Evolutionary conservation across 2,113 vertebrate species (phyloP).

Genomic region (Pseudopipra pipra): DNA sequence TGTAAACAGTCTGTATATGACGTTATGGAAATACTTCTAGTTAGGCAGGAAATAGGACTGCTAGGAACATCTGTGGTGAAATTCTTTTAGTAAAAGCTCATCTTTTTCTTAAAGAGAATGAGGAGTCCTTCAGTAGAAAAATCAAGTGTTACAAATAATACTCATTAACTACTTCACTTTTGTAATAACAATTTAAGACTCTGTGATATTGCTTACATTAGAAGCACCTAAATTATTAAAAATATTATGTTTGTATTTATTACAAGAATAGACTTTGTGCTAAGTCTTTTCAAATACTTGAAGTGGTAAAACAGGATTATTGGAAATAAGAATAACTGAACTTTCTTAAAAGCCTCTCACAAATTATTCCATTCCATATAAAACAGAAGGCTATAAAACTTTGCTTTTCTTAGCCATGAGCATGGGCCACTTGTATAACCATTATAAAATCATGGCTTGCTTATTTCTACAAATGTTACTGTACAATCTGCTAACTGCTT

Average conservation of each 20-base stretch:
- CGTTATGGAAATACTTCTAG: background rate
- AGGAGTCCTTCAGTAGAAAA: background rate
- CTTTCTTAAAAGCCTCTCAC: background rate
- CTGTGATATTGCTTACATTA: background rate
- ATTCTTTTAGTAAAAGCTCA: background rate
- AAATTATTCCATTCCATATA: background rate
- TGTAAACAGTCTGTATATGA: background rate
- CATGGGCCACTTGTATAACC: background rate
- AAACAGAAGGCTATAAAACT: background rate
- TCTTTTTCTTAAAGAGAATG: background rate
- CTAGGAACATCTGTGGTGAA: conserved; percentile 4
- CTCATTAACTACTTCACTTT: background rate
- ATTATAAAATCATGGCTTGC: background rate
- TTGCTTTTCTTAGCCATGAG: background rate
- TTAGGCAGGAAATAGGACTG: background rate
- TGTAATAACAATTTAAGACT: background rate
- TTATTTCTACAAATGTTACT: background rate
- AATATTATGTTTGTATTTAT: background rate
- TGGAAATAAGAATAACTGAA: background rate
- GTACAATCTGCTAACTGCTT: background rate
- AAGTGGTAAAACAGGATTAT: background rate
- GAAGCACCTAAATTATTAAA: background rate
- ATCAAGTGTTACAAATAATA: background rate
- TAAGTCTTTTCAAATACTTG: background rate
- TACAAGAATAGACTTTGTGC: background rate